phyloP scores from a whole-genome alignment of 2,797 vertebrate species.

The Urosaurus nigricauda region DNA sequence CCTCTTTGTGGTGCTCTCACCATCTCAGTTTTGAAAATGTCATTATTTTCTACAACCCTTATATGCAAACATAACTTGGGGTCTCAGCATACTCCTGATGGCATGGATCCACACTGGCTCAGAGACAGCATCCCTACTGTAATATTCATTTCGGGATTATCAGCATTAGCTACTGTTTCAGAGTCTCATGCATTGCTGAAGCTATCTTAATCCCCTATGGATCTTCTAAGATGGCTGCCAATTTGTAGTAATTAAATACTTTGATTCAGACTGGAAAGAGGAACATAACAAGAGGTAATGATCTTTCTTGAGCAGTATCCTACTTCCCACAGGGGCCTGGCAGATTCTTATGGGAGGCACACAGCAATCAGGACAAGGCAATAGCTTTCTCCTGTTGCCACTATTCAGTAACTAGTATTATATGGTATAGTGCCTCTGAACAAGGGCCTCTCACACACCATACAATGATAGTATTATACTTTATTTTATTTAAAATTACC shows the following conservation, averaged over 20 bases:
- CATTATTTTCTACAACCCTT: conserved; percentile 20
- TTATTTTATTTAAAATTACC: no score
- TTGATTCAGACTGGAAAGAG: neutral
- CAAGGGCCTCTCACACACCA: neutral
- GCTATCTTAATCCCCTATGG: neutral
- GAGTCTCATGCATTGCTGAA: neutral
- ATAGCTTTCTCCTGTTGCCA: neutral
- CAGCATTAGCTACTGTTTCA: neutral
- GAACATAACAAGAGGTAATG: neutral
- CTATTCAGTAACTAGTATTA: neutral
- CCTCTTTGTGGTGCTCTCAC: neutral
- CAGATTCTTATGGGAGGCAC: neutral
- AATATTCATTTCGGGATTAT: neutral
- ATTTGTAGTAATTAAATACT: neutral
- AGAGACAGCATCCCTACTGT: neutral
- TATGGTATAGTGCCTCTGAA: neutral
- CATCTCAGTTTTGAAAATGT: neutral
- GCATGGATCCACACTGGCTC: neutral
- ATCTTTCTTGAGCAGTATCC: neutral
- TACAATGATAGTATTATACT: no score
- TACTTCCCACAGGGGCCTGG: neutral
- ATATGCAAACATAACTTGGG: neutral
- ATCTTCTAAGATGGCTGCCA: neutral
- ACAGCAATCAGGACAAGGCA: neutral
- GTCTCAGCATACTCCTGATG: neutral